These are phyloP conservation scores for Drosophila subpulchrella DNA, from an alignment of 1,140 invertebrate species.

Conservation along the genomic window DNA sequence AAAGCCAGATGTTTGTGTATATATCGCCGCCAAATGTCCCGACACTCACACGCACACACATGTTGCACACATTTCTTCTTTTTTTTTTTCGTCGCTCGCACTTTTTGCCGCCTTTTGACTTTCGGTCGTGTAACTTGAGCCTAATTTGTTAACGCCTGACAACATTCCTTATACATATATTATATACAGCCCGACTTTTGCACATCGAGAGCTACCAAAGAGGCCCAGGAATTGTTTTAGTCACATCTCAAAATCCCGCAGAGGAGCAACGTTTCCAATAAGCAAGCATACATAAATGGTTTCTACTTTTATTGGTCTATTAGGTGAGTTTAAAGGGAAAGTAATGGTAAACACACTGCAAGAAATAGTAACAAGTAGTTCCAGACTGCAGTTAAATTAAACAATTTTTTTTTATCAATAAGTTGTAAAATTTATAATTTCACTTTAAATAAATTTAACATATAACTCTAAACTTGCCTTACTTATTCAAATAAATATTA, in stretches of 20 bases:
- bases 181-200: slow-evolving; percentile 26
- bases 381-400: neutral
- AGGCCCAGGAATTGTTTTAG: slow-evolving; percentile 60
- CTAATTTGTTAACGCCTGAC: slow-evolving; percentile 46
- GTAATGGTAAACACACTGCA: neutral
- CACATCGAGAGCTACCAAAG: slow-evolving; percentile 38
- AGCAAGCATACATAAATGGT: slow-evolving; percentile 84
- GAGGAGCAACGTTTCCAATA: slow-evolving; percentile 67
- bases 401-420: neutral
- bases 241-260: slow-evolving; percentile 54
- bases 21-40: slow-evolving; percentile 35
- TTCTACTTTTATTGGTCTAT: slow-evolving; percentile 84
- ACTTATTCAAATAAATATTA: no score
- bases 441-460: no score
- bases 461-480: no score
- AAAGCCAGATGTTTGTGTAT: slow-evolving; percentile 66
- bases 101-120: slow-evolving; percentile 33
- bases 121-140: slow-evolving; percentile 31
- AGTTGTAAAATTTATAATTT: no score
- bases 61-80: slow-evolving; percentile 61
- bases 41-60: slow-evolving; percentile 45
- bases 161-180: slow-evolving; percentile 6
- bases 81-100: neutral
- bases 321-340: slow-evolving; percentile 58
- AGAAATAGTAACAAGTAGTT: neutral